Evolutionary conservation across 2,888 invertebrate genomes (phyloP).

Genomic region (Rotaria sp.): DNA sequence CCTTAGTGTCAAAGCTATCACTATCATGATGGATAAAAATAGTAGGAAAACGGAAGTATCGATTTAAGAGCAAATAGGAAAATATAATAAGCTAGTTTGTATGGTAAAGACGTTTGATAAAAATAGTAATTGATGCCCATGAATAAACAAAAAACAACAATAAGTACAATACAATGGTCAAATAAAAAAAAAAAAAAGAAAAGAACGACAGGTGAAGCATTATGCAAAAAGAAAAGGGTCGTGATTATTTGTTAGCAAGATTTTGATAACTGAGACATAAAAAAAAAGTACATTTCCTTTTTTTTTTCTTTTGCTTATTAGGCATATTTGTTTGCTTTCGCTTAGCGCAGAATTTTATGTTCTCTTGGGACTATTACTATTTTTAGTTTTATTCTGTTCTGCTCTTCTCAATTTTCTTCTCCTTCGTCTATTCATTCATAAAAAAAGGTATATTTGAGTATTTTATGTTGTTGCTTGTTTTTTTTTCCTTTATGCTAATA

Average conservation of each 20-base stretch:
- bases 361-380: not conserved
- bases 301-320: not conserved
- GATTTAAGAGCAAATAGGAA: not conserved
- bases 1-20: not conserved
- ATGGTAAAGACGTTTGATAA: not conserved
- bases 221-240: not conserved
- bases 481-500: not conserved
- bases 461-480: not conserved
- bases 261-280: not conserved
- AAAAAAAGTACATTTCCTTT: not conserved
- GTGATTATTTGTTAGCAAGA: not conserved
- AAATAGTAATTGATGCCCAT: not conserved
- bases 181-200: not conserved
- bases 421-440: not conserved
- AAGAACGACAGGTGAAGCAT: not conserved
- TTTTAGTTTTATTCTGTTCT: not conserved
- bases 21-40: no score
- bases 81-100: not conserved
- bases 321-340: not conserved
- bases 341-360: not conserved
- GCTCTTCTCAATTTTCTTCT: not conserved
- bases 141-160: not conserved
- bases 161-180: not conserved
- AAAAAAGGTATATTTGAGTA: not conserved
- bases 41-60: not conserved